Conservation (phyloP, 1,140 invertebrate species). For the Drosophila neocordata region DNA sequence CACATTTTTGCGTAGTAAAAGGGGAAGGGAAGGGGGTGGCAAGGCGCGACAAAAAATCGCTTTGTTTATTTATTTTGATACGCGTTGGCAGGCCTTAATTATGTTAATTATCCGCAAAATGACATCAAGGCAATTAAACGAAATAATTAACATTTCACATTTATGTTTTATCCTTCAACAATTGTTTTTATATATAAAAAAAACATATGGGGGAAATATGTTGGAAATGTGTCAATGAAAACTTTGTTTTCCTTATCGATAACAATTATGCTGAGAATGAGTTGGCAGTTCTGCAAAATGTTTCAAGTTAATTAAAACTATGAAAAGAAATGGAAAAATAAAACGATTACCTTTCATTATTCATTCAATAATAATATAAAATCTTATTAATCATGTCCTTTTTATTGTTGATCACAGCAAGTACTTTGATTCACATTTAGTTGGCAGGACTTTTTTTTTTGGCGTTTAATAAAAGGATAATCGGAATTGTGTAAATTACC, state of each 20-base stretch:
- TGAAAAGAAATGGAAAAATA: too few relatives aligned
- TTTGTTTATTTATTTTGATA: conserved; percentile 57
- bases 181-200: too few relatives aligned
- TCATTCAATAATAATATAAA: background rate
- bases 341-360: too few relatives aligned
- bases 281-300: conserved; percentile 8
- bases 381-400: background rate
- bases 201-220: too few relatives aligned
- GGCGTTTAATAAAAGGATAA: conserved; percentile 36
- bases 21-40: background rate
- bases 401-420: background rate
- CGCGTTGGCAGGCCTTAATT: conserved; percentile 12
- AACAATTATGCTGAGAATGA: conserved; percentile 3
- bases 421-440: conserved; percentile 7
- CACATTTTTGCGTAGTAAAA: conserved; percentile 41
- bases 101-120: conserved; percentile 47
- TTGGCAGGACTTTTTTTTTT: background rate
- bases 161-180: conserved; percentile 14
- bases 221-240: too few relatives aligned
- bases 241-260: too few relatives aligned
- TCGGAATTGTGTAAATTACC: conserved; percentile 70
- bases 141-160: conserved; percentile 19
- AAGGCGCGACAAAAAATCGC: conserved; percentile 29
- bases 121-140: conserved; percentile 46
- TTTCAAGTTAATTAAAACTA: background rate